Evolutionary conservation across 2,888 invertebrate genomes (phyloP), one percentile per base, ranked within the genome.

Genomic region (Drosophila mulleri): DNA sequence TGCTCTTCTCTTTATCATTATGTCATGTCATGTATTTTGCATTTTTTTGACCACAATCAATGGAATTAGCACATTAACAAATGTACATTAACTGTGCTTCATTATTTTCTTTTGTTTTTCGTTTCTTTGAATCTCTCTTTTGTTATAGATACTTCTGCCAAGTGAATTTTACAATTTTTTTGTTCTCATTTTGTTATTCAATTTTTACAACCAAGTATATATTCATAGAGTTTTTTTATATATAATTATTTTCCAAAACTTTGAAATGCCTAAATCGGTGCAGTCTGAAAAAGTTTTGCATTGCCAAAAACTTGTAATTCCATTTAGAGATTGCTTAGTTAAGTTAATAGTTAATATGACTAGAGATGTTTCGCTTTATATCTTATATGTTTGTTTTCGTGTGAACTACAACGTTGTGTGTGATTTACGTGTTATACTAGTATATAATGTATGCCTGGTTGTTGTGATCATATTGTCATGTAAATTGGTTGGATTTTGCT

Each of bases 251-350:
- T 75, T 71, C 57, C 48, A 67, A 35, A 39, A 53, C 23, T 53
- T 53, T 80, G 73, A 82, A 82, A 82, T 82, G 82, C 82, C 82
- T 80, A 83, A 80, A 80, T 66, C 50, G 59, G 83, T 89, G 89
- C 89, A 89, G 89, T 90, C 89, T 89, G 88, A 85, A 90, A 63
- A 66, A 83, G 48, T 88, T 54, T 54, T 80, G 79, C 75, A 67
- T 66, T 68, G 80, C 75, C 74, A 72, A 80, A 72, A 75, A 76
- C 9, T n/a, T 70, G 61, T 75, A 66, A 57, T 63, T 72, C 69
- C 64, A 50, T 69, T 45, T 73, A 45, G 45, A 48, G 45, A 60
- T 61, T 69, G 41, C 65, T 75, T 42, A 47, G 47, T 67, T 18
- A 32, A 56, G 60, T 68, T 65, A 54, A 41, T 74, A 66, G 52